Percentiles rank a stretch among this genome's conserved stretches.
Conservation (phyloP, 1,140 invertebrate species). For the Cardiocondyla obscurior region DNA sequence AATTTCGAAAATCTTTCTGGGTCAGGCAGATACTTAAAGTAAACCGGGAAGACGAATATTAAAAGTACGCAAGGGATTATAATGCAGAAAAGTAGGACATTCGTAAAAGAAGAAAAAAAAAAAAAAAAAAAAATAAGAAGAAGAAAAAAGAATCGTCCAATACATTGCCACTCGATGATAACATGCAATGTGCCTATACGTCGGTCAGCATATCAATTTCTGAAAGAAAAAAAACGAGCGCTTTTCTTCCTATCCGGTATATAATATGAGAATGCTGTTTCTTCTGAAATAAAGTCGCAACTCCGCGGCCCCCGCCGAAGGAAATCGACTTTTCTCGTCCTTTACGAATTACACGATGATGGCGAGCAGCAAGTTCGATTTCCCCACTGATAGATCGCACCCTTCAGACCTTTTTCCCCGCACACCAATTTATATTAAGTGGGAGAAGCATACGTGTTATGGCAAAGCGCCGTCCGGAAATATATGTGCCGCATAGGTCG, state of each 20-base stretch:
- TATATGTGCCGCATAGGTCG: constrained; percentile 4
- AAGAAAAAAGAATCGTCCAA: background rate
- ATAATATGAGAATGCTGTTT: background rate
- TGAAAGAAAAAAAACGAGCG: background rate
- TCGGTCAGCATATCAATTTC: background rate
- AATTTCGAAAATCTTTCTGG: background rate
- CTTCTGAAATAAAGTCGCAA: background rate
- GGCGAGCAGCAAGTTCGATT: constrained; percentile 31
- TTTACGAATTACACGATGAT: constrained; percentile 3
- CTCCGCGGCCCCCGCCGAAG: background rate
- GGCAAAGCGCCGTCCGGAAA: constrained; percentile 19
- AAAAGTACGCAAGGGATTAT: background rate
- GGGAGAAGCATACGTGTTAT: constrained; percentile 35
- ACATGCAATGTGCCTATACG: constrained; percentile 39
- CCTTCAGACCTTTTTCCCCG: constrained; percentile 22
- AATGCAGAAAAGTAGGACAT: background rate
- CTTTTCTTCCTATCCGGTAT: background rate
- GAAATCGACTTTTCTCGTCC: constrained; percentile 9
- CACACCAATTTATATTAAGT: constrained; percentile 45
- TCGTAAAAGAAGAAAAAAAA: background rate
- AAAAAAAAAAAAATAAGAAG: background rate
- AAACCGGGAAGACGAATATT: background rate
- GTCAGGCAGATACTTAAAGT: background rate
- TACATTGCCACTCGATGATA: constrained; percentile 38
- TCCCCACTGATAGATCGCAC: constrained; percentile 20